Evolutionary conservation across 2,888 invertebrate genomes (phyloP).

Genomic region (Melinaea marsaeus): DNA sequence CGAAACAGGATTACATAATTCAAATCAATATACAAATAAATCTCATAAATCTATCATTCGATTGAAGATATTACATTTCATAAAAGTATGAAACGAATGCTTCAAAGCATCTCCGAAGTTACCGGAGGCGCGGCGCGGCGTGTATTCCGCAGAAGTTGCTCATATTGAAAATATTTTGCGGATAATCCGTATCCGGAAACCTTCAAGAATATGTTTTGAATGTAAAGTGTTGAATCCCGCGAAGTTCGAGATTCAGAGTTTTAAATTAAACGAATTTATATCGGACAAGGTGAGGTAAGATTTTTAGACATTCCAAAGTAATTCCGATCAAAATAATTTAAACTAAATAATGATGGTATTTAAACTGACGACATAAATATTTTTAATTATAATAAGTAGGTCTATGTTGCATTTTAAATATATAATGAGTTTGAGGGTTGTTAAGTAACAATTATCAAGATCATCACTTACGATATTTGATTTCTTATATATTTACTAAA

Average conservation of each 20-base stretch:
- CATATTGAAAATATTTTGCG: slow-evolving; percentile 63
- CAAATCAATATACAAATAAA: slow-evolving; percentile 6
- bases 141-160: slow-evolving; percentile 39
- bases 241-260: slow-evolving; percentile 13
- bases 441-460: no score
- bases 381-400: no score
- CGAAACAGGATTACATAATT: background rate
- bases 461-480: no score
- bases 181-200: slow-evolving; percentile 42
- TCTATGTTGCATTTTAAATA: no score
- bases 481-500: no score
- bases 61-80: slow-evolving; percentile 15
- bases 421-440: no score
- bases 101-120: slow-evolving; percentile 11
- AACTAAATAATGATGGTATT: background rate
- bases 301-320: background rate
- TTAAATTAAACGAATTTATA: slow-evolving; percentile 11
- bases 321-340: background rate
- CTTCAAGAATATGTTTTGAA: slow-evolving; percentile 27
- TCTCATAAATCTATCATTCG: slow-evolving; percentile 12
- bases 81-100: slow-evolving; percentile 15
- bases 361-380: no score
- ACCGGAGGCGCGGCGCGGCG: slow-evolving; percentile 6
- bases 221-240: slow-evolving; percentile 21
- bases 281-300: background rate